These are phyloP conservation scores for Oreonectes daqikongensis DNA, from an alignment of 2,797 vertebrate species.

Conservation along the genomic window DNA sequence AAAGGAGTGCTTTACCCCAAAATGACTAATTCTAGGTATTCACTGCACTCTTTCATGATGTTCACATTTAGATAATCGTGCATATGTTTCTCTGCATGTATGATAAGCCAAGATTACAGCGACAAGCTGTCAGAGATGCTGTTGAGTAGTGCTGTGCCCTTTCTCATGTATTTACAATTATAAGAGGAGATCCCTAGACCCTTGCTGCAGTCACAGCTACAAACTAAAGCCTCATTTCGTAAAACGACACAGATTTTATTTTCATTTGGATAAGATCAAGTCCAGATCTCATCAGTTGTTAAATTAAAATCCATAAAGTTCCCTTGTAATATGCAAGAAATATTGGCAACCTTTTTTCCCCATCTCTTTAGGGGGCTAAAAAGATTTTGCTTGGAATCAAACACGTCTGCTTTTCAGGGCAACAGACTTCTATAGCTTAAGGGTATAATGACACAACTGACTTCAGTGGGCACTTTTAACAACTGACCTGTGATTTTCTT, in stretches of 20 bases:
- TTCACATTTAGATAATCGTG: not conserved
- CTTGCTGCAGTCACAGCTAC: constrained; percentile 10
- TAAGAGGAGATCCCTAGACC: not conserved
- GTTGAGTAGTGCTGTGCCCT: not conserved
- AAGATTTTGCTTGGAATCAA: constrained; percentile 16
- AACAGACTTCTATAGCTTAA: too few relatives aligned
- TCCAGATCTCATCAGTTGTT: constrained; percentile 22
- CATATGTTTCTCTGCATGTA: not conserved
- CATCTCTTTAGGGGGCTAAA: not conserved
- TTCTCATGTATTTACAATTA: constrained; percentile 22
- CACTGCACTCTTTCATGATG: too few relatives aligned
- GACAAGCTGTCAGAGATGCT: not conserved
- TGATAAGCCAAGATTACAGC: not conserved
- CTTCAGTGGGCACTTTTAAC: not conserved
- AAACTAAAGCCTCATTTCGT: not conserved
- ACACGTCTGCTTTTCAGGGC: constrained; percentile 25
- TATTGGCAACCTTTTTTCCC: constrained; percentile 3
- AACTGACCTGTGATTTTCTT: not conserved
- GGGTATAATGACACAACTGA: not conserved
- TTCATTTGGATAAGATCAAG: constrained; percentile 3
- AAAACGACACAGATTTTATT: constrained; percentile 1
- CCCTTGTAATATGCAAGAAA: not conserved
- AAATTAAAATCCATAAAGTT: not conserved
- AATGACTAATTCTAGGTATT: not conserved
- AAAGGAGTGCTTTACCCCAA: not conserved